phyloP scores from a whole-genome alignment of 2,888 invertebrate species.

The Pristionchus japonicus region DNA sequence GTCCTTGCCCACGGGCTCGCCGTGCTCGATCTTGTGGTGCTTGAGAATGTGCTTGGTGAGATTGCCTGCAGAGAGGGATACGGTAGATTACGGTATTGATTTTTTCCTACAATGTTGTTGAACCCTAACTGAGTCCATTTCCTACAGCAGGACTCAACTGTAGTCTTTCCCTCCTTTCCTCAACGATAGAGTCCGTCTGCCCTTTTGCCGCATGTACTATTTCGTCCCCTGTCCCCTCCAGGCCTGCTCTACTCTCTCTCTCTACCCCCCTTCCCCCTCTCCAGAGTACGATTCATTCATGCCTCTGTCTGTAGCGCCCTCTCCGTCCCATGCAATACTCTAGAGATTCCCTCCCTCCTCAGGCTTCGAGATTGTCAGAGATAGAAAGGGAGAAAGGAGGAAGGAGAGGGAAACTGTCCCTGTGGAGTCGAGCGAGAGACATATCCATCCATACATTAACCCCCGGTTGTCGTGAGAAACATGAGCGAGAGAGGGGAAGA shows the following conservation, averaged over 20 bases:
- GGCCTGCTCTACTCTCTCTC: neutral
- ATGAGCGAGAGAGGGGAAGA: neutral
- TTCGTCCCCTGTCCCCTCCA: conserved; percentile 31
- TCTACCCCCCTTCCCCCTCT: conserved; percentile 19
- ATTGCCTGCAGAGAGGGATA: conserved; percentile 68
- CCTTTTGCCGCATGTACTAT: conserved; percentile 12
- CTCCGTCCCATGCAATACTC: neutral
- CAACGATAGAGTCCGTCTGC: neutral
- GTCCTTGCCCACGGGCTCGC: conserved; percentile 73
- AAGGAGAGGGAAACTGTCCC: neutral
- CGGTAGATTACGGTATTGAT: neutral
- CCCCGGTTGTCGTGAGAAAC: neutral
- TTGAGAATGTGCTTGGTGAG: conserved; percentile 75
- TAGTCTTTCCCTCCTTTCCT: neutral
- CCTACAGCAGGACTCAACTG: neutral
- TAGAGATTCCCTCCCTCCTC: neutral
- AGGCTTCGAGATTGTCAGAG: conserved; percentile 26
- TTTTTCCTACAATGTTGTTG: neutral
- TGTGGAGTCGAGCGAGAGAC: neutral
- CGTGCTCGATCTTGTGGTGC: conserved; percentile 74
- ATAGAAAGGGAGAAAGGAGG: conserved; percentile 1
- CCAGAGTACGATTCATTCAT: conserved; percentile 28
- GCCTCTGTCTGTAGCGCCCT: neutral
- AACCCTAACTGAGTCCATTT: neutral
- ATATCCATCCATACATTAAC: conserved; percentile 37